phyloP scores from a whole-genome alignment of 2,113 vertebrate species.

The Syngnathus typhle region DNA sequence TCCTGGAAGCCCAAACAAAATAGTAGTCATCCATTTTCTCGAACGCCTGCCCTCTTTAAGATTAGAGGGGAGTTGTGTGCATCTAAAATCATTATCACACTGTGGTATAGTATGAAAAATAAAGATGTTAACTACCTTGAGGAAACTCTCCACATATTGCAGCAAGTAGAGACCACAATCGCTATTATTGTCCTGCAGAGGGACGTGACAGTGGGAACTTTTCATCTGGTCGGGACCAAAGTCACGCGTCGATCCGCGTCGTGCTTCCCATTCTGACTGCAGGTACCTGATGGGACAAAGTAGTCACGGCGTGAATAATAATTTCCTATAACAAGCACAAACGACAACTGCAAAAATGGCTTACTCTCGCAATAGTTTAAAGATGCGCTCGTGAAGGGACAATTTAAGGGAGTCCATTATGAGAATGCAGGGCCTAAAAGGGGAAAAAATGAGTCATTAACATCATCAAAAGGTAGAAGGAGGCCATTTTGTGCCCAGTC shows the following conservation, averaged over 20 bases:
- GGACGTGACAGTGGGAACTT: conserved; percentile 82
- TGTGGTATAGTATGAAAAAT: background rate
- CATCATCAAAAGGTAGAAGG: background rate
- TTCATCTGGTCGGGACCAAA: conserved; percentile 81
- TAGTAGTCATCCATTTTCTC: background rate
- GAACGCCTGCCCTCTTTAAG: too few relatives aligned
- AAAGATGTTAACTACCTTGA: conserved; percentile 72
- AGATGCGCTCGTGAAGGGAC: conserved; percentile 81
- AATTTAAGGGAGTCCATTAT: conserved; percentile 92
- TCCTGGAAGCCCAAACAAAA: conserved; percentile 67
- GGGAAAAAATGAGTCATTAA: background rate
- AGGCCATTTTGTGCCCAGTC: conserved; percentile 1
- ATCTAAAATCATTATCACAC: too few relatives aligned
- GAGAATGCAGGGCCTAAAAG: conserved; percentile 88
- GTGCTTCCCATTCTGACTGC: conserved; percentile 87
- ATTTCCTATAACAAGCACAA: background rate
- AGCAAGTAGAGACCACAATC: conserved; percentile 93
- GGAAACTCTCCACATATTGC: conserved; percentile 92
- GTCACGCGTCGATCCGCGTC: conserved; percentile 73
- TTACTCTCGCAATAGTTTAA: conserved; percentile 85
- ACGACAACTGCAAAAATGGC: background rate
- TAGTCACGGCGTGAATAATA: background rate
- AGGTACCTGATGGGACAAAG: conserved; percentile 76
- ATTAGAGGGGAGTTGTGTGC: too few relatives aligned
- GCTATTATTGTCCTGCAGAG: conserved; percentile 92